Conservation (phyloP, 2,113 vertebrate genomes). For the Odobenus rosmarus region DNA sequence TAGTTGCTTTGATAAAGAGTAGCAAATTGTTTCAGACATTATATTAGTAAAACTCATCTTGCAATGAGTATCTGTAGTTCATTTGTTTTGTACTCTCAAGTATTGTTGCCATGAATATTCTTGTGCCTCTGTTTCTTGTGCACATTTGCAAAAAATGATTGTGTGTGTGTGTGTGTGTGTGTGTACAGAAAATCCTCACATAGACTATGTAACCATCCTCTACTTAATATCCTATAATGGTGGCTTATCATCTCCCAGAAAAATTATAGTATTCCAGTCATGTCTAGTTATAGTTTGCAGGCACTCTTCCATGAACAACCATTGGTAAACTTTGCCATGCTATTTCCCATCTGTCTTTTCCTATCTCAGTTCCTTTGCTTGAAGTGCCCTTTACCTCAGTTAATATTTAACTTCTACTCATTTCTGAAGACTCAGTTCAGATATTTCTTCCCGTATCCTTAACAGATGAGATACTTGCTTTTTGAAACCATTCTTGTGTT, state of each 20-base stretch:
- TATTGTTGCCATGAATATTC: neutral
- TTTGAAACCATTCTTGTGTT: neutral
- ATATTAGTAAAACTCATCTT: neutral
- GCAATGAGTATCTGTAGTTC: neutral
- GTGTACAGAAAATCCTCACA: neutral
- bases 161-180: neutral
- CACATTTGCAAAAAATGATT: neutral
- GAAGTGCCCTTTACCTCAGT: neutral
- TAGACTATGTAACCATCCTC: neutral
- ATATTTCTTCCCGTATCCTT: neutral
- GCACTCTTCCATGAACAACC: rapidly evolving
- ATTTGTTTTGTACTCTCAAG: neutral
- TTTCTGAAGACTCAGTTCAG: neutral
- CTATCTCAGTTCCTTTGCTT: neutral
- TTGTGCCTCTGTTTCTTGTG: neutral
- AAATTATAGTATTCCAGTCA: no score
- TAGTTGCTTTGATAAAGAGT: neutral
- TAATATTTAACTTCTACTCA: neutral
- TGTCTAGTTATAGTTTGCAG: no score
- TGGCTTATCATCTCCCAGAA: neutral
- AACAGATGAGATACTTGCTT: neutral
- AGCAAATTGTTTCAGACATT: neutral
- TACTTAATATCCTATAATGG: neutral
- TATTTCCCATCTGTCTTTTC: neutral
- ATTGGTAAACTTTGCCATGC: neutral